Base-by-base conservation (phyloP, 2,888 invertebrate species). In the Papilio demoleus region DNA sequence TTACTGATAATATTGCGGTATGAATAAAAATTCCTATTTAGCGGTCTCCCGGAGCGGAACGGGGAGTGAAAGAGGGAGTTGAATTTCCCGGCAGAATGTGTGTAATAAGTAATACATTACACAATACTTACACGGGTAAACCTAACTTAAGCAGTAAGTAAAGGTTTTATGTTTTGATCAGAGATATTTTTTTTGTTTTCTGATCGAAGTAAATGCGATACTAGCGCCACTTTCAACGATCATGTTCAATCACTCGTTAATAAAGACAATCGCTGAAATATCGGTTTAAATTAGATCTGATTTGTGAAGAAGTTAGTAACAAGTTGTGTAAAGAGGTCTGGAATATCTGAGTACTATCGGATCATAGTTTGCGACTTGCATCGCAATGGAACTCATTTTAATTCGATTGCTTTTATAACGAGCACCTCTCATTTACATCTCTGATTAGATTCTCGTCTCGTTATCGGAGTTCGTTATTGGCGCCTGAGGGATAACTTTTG, bases 301-400 rank as follows among this genome's bases (percentile, higher is more conserved):
- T 50, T 24, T 24, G 38, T 22, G 60, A 22, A 4, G 59, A 19
- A 36, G 50, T 36, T 50, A 36, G 50, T 38, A 24, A 40, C 22
- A 31, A 66, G 36, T 61, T 61, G 31, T 27, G 50, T 22, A 66
- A 60, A n/a, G 72, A 73, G 75, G 71, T 65, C 17, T 74, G 76
- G 81, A 82, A 79, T 83, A 79, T 77, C 75, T 75, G 74, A 72
- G 73, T 69, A 72, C 70, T 66, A 72, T 73, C 67, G 69, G 67
- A 67, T 67, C 67, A 67, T 76, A 77, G 73, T 74, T 79, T 78
- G 80, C 72, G 79, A 79, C 76, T 75, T 76, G 71, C 72, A 73
- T 71, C 70, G 76, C 84, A 83, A 85, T 81, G 77, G 77, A 87
- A 81, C 80, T 81, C 85, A 86, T 86, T 86, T 79, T 77, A 64